Conservation (phyloP, 2,113 vertebrate species). For the Herpetotheres cachinnans region DNA sequence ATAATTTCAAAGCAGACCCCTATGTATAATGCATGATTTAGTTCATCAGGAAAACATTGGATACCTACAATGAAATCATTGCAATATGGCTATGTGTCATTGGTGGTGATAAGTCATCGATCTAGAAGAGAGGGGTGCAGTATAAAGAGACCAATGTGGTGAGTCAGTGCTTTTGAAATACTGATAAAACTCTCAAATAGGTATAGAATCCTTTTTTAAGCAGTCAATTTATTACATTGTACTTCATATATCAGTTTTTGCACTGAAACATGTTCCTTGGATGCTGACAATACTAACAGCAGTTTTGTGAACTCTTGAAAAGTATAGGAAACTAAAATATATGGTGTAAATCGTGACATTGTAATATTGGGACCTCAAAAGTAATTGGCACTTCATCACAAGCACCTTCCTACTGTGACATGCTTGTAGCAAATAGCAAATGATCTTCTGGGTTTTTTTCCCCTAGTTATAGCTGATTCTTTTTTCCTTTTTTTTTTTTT, state of each 20-base stretch:
- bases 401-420: neutral
- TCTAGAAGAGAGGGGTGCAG: neutral
- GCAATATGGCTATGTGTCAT: neutral
- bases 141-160: neutral
- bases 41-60: neutral
- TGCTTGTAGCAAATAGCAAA: neutral
- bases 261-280: neutral
- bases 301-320: neutral
- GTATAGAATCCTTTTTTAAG: neutral
- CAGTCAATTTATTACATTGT: neutral
- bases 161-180: neutral
- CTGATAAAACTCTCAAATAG: neutral
- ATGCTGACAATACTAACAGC: neutral
- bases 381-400: neutral
- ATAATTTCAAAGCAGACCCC: neutral
- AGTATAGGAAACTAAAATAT: neutral
- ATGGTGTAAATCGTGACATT: neutral
- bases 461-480: neutral
- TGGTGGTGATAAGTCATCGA: neutral
- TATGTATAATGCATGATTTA: neutral
- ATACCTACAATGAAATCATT: neutral
- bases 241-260: neutral
- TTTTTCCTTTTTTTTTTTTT: neutral
- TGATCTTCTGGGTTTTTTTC: rapidly evolving
- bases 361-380: neutral